A percentile compares a stretch with the other conserved stretches of the same genome.
Evolutionary conservation across 2,113 vertebrate species (phyloP).

Genomic region (Ivindomyrus marchei): DNA sequence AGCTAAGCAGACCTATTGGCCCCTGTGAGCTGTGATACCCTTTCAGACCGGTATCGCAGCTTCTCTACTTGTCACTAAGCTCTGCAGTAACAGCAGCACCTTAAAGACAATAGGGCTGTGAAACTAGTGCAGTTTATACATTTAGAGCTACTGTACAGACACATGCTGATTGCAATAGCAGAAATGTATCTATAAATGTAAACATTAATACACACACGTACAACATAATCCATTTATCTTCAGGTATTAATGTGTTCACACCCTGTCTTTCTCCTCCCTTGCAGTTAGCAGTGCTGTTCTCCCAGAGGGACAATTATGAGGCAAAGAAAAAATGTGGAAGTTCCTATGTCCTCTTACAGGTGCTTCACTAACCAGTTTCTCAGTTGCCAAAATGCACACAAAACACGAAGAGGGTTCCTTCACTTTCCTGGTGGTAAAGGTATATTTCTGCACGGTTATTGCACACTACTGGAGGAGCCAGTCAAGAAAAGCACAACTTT

Average conservation of each 20-base stretch:
- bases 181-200: no score
- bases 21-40: no score
- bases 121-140: no score
- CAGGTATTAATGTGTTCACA: not conserved
- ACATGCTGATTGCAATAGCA: no score
- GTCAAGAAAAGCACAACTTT: no score
- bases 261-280: not conserved
- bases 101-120: no score
- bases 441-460: not conserved
- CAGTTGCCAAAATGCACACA: not conserved
- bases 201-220: not conserved
- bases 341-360: not conserved
- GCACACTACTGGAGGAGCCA: not conserved
- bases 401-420: not conserved
- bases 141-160: no score
- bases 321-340: not conserved
- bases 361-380: not conserved
- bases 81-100: no score
- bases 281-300: not conserved
- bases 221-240: not conserved
- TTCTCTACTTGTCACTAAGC: no score
- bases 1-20: no score
- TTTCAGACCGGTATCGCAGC: no score
- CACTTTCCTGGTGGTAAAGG: not conserved
- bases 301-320: not conserved